A percentile compares a stretch with the other conserved stretches of the same genome.
These are phyloP conservation scores for Capreolus pygargus DNA, from an alignment of 2,113 vertebrate species.

Conservation along the genomic window DNA sequence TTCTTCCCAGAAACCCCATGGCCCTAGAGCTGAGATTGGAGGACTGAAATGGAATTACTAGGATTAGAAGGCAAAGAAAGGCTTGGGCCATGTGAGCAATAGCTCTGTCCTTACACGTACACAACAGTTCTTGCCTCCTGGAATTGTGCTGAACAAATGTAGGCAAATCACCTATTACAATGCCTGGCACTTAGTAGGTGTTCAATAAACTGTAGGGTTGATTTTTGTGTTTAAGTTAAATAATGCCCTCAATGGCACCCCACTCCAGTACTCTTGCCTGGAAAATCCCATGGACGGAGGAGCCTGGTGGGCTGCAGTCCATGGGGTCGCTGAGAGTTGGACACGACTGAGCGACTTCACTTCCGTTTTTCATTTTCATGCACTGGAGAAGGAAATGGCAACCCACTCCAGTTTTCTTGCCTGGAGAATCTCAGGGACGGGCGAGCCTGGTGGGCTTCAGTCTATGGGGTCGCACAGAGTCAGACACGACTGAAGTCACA, in stretches of 20 bases:
- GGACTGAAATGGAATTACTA: background rate
- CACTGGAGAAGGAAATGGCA: no score
- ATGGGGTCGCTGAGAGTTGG: no score
- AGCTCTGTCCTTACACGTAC: background rate
- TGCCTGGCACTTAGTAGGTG: background rate
- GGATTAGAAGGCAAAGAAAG: background rate
- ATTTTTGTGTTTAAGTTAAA: background rate
- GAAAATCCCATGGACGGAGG: no score
- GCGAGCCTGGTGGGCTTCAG: no score
- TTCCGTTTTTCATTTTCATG: no score
- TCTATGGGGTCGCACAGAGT: no score
- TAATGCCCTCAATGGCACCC: background rate
- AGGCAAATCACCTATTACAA: background rate
- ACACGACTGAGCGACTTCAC: no score
- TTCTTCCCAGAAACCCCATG: background rate
- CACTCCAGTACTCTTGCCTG: no score
- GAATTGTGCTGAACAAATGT: background rate
- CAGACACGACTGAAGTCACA: background rate
- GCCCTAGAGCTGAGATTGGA: background rate
- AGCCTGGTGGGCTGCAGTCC: no score
- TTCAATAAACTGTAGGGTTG: background rate
- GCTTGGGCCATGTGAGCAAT: background rate
- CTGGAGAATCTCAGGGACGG: no score
- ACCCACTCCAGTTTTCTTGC: no score
- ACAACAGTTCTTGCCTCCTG: background rate